These are phyloP conservation scores for Ellobius talpinus DNA, from an alignment of 2,113 vertebrate species.

Conservation along the genomic window DNA sequence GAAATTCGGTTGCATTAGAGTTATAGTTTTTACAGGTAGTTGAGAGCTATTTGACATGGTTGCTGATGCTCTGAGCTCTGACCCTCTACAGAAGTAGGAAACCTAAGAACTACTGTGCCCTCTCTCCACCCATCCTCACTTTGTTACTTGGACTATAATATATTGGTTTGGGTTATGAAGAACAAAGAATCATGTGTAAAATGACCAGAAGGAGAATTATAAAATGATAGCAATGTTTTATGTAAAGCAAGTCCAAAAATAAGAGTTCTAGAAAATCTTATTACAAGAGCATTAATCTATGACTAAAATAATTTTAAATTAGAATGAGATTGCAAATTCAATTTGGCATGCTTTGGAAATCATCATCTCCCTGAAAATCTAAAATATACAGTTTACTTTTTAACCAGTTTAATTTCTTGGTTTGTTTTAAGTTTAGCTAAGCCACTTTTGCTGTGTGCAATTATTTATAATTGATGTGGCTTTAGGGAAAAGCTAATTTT, in stretches of 20 bases:
- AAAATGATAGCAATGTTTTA: background rate
- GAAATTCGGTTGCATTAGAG: background rate
- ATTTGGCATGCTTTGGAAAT: slow-evolving; percentile 48
- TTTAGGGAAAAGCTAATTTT: slow-evolving; percentile 72
- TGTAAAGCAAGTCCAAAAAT: background rate
- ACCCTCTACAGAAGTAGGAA: background rate
- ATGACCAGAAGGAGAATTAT: background rate
- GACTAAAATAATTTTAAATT: slow-evolving; percentile 48
- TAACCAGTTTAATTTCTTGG: slow-evolving; percentile 65
- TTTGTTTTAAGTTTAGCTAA: slow-evolving; percentile 59
- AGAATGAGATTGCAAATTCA: background rate
- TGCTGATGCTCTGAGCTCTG: no score
- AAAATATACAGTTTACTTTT: slow-evolving; percentile 72
- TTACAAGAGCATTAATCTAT: background rate
- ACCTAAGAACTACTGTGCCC: background rate
- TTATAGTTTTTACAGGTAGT: background rate
- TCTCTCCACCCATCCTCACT: background rate
- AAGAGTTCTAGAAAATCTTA: slow-evolving; percentile 5
- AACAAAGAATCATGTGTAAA: background rate
- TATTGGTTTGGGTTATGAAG: background rate
- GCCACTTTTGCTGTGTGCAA: slow-evolving; percentile 60
- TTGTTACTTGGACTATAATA: background rate
- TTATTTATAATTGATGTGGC: slow-evolving; percentile 82
- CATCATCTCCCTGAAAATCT: slow-evolving; percentile 19
- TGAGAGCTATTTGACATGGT: background rate